Conservation (phyloP, 2,888 invertebrate species). For the Digitonthophagus gazella region DNA sequence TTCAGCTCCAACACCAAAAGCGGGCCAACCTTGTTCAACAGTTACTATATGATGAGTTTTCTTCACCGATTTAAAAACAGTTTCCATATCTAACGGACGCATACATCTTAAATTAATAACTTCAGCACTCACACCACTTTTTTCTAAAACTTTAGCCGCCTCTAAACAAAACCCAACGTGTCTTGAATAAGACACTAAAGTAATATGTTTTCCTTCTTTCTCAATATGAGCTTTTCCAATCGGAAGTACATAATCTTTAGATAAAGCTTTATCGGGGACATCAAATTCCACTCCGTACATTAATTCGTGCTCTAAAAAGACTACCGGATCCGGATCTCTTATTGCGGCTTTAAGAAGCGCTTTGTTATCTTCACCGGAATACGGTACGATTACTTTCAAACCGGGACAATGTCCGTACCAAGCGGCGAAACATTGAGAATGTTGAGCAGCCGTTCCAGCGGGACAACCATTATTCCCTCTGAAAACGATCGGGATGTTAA, state of each 20-base stretch:
- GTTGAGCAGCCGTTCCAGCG: slow-evolving; percentile 63
- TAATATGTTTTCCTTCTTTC: slow-evolving; percentile 72
- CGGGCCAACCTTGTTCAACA: slow-evolving; percentile 97
- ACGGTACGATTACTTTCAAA: slow-evolving; percentile 62
- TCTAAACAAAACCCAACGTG: slow-evolving; percentile 81
- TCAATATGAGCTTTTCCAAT: slow-evolving; percentile 67
- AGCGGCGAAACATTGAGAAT: slow-evolving; percentile 65
- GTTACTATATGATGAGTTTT: slow-evolving; percentile 95
- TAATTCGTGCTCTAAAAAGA: slow-evolving; percentile 64
- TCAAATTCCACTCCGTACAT: slow-evolving; percentile 60
- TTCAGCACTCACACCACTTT: slow-evolving; percentile 85
- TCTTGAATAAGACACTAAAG: slow-evolving; percentile 87
- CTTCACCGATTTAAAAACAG: slow-evolving; percentile 77
- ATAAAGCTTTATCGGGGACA: slow-evolving; percentile 77
- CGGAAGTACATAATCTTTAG: slow-evolving; percentile 81
- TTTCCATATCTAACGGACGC: slow-evolving; percentile 81
- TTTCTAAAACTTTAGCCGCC: slow-evolving; percentile 85
- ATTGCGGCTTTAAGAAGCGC: slow-evolving; percentile 64
- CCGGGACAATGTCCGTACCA: slow-evolving; percentile 66
- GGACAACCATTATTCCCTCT: slow-evolving; percentile 67
- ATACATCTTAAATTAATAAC: slow-evolving; percentile 92
- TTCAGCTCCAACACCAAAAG: slow-evolving; percentile 93
- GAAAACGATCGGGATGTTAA: slow-evolving; percentile 65
- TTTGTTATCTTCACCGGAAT: slow-evolving; percentile 59
- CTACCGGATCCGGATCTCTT: slow-evolving; percentile 62